Evolutionary conservation across 2,113 vertebrate species (phyloP).

Genomic region (Engystomops pustulosus): DNA sequence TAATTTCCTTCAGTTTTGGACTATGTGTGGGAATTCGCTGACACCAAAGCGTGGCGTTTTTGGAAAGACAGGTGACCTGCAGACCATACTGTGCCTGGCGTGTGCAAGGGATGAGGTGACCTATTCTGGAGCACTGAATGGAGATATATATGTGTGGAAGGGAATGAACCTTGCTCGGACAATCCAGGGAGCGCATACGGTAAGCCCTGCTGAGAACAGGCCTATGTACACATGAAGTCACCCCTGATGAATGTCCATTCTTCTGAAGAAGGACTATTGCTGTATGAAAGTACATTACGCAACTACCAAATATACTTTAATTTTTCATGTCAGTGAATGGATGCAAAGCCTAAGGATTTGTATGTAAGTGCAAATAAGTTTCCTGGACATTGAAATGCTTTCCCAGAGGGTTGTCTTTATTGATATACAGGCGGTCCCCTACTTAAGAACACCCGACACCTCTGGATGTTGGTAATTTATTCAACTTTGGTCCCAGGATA

Average conservation of each 20-base stretch:
- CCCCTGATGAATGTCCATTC: too few relatives aligned
- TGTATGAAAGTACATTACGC: too few relatives aligned
- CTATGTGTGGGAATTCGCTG: constrained; percentile 94
- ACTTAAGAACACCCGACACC: too few relatives aligned
- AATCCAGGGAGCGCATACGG: constrained; percentile 94
- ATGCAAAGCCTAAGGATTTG: background rate
- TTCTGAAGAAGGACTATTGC: too few relatives aligned
- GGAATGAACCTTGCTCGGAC: constrained; percentile 91
- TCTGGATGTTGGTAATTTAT: too few relatives aligned
- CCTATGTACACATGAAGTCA: too few relatives aligned
- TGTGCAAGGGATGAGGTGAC: constrained; percentile 95
- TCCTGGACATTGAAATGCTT: too few relatives aligned
- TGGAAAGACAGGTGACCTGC: constrained; percentile 96
- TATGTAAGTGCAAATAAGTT: background rate
- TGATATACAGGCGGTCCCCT: too few relatives aligned
- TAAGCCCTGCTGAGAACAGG: constrained; percentile 78
- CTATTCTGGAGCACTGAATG: constrained; percentile 95
- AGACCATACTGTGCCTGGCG: constrained; percentile 96
- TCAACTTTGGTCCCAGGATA: too few relatives aligned
- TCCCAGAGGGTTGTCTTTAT: too few relatives aligned
- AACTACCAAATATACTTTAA: too few relatives aligned
- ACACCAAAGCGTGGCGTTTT: constrained; percentile 96
- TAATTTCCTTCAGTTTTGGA: constrained; percentile 92
- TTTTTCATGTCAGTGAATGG: background rate
- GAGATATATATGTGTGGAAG: constrained; percentile 98